Percentiles rank a stretch among this genome's conserved stretches.
Conservation (phyloP, 2,797 vertebrate species). For the Aselliscus stoliczkanus region DNA sequence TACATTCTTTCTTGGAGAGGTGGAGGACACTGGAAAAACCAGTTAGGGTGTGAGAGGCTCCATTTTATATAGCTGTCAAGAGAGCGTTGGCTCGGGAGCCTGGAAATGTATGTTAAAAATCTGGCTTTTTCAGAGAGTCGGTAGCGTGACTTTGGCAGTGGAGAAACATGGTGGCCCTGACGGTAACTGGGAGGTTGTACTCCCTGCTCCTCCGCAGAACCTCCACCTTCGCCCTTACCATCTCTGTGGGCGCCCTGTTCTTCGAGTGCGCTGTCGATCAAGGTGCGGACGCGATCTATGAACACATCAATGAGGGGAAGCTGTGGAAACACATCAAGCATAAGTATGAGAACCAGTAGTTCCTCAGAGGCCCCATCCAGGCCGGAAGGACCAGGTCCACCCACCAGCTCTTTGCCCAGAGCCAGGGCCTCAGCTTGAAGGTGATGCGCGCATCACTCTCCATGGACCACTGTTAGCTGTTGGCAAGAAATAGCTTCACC, state of each 20-base stretch:
- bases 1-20: conserved; percentile 62
- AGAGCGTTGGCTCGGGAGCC: background rate
- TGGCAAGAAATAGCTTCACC: background rate
- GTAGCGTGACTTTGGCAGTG: background rate
- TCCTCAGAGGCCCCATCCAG: background rate
- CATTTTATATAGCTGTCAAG: conserved; percentile 5
- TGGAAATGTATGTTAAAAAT: background rate
- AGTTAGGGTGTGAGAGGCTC: conserved; percentile 26
- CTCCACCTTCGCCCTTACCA: conserved; percentile 89
- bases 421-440: background rate
- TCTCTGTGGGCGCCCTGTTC: conserved; percentile 88
- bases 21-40: conserved; percentile 71
- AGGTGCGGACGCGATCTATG: conserved; percentile 88
- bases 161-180: conserved; percentile 80
- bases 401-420: background rate
- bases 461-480: background rate
- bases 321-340: conserved; percentile 97
- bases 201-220: conserved; percentile 86
- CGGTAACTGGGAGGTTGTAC: conserved; percentile 78
- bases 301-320: conserved; percentile 91
- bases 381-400: background rate
- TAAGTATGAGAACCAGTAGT: conserved; percentile 83
- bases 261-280: conserved; percentile 95
- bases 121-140: background rate
- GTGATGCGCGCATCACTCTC: background rate